phyloP scores from a whole-genome alignment of 2,797 vertebrate genomes.

The Tachyglossus aculeatus region DNA sequence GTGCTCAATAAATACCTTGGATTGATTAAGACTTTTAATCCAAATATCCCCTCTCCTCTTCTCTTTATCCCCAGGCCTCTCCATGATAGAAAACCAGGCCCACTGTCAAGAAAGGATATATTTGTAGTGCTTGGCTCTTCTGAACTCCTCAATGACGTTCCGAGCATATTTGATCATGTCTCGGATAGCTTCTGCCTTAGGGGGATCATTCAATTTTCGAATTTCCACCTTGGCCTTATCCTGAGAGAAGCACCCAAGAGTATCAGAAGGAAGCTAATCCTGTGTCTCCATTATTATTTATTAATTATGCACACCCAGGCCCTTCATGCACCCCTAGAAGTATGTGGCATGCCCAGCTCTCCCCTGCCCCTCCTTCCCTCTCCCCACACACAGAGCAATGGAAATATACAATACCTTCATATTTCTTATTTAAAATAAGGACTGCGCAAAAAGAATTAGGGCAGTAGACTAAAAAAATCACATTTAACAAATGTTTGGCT shows the following conservation, averaged over 20 bases:
- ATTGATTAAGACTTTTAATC: not conserved
- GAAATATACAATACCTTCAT: no score
- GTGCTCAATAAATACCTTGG: no score
- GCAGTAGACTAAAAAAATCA: no score
- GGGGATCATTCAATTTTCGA: conserved; percentile 78
- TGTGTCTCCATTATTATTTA: no score
- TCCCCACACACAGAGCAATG: no score
- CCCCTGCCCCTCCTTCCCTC: no score
- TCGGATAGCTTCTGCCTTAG: conserved; percentile 74
- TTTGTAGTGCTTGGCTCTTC: conserved; percentile 85
- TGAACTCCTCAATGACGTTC: conserved; percentile 88
- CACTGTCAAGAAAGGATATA: conserved; percentile 85
- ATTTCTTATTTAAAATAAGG: no score
- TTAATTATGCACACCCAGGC: no score
- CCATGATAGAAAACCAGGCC: not conserved
- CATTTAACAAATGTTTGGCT: no score
- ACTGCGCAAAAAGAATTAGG: no score
- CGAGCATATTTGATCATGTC: conserved; percentile 89
- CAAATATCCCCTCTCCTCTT: not conserved
- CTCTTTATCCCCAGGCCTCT: not conserved
- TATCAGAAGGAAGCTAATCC: not conserved
- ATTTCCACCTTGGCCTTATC: conserved; percentile 89
- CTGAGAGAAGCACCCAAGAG: conserved; percentile 69
- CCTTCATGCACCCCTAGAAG: no score
- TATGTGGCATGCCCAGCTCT: no score